Conservation (phyloP, 2,888 invertebrate genomes). For the Tetramorium bicarinatum region DNA sequence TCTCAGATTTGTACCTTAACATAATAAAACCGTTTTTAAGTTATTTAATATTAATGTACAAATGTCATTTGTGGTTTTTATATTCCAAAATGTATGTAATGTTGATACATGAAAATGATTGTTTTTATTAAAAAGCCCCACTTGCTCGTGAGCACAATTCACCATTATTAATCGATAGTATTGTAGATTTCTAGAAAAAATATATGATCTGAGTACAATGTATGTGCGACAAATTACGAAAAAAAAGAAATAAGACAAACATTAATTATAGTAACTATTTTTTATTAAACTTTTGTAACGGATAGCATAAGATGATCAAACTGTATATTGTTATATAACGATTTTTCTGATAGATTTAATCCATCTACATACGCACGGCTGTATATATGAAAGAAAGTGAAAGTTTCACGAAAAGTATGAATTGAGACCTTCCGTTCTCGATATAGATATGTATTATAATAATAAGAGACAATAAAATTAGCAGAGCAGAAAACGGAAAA, state of each 20-base stretch:
- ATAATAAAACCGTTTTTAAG: conserved; percentile 77
- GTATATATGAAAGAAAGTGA: conserved; percentile 46
- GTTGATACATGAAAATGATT: conserved; percentile 49
- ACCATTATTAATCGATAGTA: conserved; percentile 5
- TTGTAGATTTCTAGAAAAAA: conserved; percentile 18
- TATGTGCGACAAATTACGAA: neutral
- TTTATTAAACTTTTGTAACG: conserved; percentile 39
- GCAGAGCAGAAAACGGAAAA: conserved; percentile 12
- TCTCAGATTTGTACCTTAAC: conserved; percentile 74
- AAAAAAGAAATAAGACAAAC: too few species aligned
- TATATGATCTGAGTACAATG: conserved; percentile 26
- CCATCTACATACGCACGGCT: conserved; percentile 4
- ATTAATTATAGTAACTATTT: conserved; percentile 18
- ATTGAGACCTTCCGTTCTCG: conserved; percentile 26
- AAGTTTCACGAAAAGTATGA: conserved; percentile 36
- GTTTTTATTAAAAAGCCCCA: conserved; percentile 50
- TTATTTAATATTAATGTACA: conserved; percentile 82
- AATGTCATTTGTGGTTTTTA: conserved; percentile 77
- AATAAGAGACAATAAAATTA: conserved; percentile 52
- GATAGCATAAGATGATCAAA: conserved; percentile 16
- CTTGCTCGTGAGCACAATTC: conserved; percentile 13
- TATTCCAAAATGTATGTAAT: conserved; percentile 73
- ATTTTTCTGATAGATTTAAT: conserved; percentile 16
- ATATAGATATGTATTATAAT: conserved; percentile 40
- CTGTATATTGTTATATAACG: conserved; percentile 46